A percentile compares a stretch with the other conserved stretches of the same genome.
phyloP scores from a whole-genome alignment of 2,113 vertebrate genomes.

The Trogon melanurus region DNA sequence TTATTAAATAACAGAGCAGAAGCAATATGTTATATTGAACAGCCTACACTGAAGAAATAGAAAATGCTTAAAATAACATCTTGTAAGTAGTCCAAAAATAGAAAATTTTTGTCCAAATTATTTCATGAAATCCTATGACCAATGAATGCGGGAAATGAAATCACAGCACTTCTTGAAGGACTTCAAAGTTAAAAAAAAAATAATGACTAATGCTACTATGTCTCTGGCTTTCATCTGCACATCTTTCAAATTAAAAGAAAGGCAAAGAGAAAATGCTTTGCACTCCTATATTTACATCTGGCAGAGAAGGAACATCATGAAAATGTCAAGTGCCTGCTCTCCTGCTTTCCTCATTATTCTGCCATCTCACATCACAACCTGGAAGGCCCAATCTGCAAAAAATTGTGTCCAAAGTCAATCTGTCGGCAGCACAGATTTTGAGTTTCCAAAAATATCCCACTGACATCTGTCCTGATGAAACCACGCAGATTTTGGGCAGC shows the following conservation, averaged over 20 bases:
- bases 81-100: neutral
- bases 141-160: neutral
- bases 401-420: neutral
- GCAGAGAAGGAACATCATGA: constrained; percentile 5
- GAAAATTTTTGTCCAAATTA: neutral
- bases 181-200: neutral
- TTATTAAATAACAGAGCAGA: neutral
- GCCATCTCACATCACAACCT: constrained; percentile 5
- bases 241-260: constrained; percentile 50
- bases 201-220: neutral
- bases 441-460: neutral
- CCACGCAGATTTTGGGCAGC: neutral
- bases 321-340: constrained; percentile 33
- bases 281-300: constrained; percentile 29
- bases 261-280: neutral
- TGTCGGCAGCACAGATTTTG: constrained; percentile 16
- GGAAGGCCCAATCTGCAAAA: constrained; percentile 28
- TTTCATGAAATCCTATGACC: neutral
- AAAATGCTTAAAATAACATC: neutral
- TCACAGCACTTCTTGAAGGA: neutral
- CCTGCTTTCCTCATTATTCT: neutral
- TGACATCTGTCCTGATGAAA: neutral
- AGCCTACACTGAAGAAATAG: neutral
- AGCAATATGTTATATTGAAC: neutral
- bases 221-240: neutral